These are phyloP conservation scores for Crenuchus spilurus DNA, from an alignment of 2,797 vertebrate species.

Conservation along the genomic window DNA sequence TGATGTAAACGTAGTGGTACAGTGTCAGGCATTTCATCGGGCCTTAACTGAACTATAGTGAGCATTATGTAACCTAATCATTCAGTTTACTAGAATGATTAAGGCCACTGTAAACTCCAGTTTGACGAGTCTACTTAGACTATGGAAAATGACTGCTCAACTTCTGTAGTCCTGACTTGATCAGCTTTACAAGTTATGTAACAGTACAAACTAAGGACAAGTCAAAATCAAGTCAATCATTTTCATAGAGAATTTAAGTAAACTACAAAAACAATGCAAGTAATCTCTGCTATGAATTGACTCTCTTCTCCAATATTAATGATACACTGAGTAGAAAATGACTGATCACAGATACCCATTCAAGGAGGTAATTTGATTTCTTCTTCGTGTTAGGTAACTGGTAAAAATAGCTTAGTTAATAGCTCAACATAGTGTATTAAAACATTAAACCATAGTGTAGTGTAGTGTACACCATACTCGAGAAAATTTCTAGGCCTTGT, in stretches of 20 bases:
- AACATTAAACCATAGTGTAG: background rate
- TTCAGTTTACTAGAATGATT: conserved; percentile 2
- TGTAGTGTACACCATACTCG: background rate
- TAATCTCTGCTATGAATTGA: conserved; percentile 15
- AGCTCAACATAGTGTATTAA: background rate
- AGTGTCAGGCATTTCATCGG: conserved; percentile 71
- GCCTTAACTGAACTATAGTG: conserved; percentile 33
- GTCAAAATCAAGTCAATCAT: background rate
- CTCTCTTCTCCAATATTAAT: background rate
- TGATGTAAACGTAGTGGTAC: conserved; percentile 41
- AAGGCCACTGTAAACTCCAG: conserved; percentile 9
- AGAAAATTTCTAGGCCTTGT: background rate
- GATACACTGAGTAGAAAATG: background rate
- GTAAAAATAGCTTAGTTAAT: background rate
- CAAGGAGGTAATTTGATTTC: too few relatives aligned
- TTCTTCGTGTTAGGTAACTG: background rate
- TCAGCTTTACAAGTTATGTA: background rate
- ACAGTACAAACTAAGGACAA: background rate
- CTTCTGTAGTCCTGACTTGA: background rate
- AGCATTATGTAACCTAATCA: conserved; percentile 7
- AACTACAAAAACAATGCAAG: background rate
- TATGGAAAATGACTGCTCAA: background rate
- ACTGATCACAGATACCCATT: too few relatives aligned
- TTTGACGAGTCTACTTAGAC: background rate
- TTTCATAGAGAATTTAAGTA: conserved; percentile 7